Conservation (phyloP, 1,140 invertebrate species). For the Drosophila tsacasi region DNA sequence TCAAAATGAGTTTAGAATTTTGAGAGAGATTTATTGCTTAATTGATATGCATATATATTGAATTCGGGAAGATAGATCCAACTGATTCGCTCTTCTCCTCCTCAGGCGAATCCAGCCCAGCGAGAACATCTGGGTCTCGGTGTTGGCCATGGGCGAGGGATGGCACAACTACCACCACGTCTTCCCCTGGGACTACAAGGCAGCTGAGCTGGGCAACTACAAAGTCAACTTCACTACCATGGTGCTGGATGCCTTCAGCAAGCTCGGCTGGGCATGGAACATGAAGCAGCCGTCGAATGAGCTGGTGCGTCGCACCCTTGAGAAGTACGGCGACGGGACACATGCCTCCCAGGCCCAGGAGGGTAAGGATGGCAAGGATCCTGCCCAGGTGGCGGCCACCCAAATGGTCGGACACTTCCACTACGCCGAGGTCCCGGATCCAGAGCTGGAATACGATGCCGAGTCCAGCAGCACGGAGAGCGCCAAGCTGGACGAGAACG, state of each 20-base stretch:
- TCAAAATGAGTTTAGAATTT: not conserved
- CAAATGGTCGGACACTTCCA: slow-evolving; percentile 67
- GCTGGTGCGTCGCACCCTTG: slow-evolving; percentile 86
- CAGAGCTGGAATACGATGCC: slow-evolving; percentile 73
- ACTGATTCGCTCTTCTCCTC: not conserved
- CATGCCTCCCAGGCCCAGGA: slow-evolving; percentile 72
- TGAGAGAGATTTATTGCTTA: not conserved
- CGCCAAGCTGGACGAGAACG: slow-evolving; percentile 81
- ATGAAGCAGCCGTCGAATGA: slow-evolving; percentile 88
- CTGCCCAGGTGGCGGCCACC: slow-evolving; percentile 7
- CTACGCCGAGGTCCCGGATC: slow-evolving; percentile 76
- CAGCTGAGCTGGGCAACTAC: slow-evolving; percentile 88
- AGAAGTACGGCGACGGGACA: slow-evolving; percentile 89
- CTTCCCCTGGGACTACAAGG: slow-evolving; percentile 92
- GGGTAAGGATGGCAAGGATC: slow-evolving; percentile 5
- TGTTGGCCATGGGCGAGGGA: slow-evolving; percentile 89
- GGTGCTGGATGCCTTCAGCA: slow-evolving; percentile 91
- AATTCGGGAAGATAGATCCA: not conserved
- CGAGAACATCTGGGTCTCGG: slow-evolving; percentile 88
- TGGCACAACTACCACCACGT: slow-evolving; percentile 97
- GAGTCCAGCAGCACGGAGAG: slow-evolving; percentile 83
- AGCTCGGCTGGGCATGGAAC: slow-evolving; percentile 93
- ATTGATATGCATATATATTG: not conserved
- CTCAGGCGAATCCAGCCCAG: slow-evolving; percentile 88
- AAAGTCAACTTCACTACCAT: slow-evolving; percentile 81